phyloP scores from a whole-genome alignment of 1,140 invertebrate genomes.

The Mylabris phalerata region DNA sequence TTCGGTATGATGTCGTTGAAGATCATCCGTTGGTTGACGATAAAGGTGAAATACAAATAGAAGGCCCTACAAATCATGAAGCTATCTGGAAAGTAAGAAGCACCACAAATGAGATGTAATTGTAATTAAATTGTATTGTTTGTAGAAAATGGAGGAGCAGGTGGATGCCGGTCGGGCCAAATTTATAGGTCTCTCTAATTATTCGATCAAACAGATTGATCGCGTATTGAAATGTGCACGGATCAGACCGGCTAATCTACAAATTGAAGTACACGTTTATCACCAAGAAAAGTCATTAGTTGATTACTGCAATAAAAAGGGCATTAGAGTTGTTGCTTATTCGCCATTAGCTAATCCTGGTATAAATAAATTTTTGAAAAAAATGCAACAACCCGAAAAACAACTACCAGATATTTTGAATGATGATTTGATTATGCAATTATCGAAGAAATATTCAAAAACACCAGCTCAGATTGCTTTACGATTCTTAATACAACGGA shows the following conservation, averaged over 20 bases:
- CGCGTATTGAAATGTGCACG: conserved; percentile 54
- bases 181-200: conserved; percentile 72
- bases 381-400: conserved; percentile 34
- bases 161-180: conserved; percentile 54
- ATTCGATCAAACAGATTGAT: conserved; percentile 62
- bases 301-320: conserved; percentile 60
- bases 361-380: conserved; percentile 44
- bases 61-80: conserved; percentile 58
- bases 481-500: conserved; percentile 49
- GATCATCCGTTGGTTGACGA: not conserved
- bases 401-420: conserved; percentile 57
- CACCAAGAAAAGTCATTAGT: conserved; percentile 69
- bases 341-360: conserved; percentile 70
- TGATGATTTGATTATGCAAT: conserved; percentile 55
- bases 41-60: conserved; percentile 52
- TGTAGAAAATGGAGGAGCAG: conserved; percentile 65
- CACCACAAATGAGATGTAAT: not conserved
- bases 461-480: conserved; percentile 57
- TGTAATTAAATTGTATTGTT: conserved; percentile 19
- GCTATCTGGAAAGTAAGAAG: conserved; percentile 59
- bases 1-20: not conserved
- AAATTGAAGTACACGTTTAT: conserved; percentile 76
- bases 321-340: conserved; percentile 75
- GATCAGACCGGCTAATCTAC: conserved; percentile 62
- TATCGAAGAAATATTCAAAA: conserved; percentile 55